Conservation (phyloP, 2,888 invertebrate species). For the Lottia gigantea region DNA sequence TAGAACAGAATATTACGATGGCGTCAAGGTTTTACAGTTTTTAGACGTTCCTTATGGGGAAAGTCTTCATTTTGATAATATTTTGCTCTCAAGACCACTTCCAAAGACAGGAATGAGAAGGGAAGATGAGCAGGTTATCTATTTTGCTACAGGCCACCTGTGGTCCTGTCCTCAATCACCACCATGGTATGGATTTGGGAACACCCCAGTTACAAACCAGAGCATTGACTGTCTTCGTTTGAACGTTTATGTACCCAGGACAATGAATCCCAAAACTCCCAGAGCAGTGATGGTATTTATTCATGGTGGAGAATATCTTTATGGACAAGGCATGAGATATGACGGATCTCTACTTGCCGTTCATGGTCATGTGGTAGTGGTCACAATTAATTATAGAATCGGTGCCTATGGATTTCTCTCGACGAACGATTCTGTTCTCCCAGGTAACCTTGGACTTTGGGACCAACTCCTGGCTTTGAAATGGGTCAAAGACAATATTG, state of each 20-base stretch:
- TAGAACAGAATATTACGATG: slow-evolving; percentile 11
- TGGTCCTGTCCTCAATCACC: slow-evolving; percentile 16
- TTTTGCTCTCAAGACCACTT: slow-evolving; percentile 45
- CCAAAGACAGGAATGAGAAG: slow-evolving; percentile 36
- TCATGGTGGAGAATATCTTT: slow-evolving; percentile 40
- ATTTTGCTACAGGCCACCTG: slow-evolving; percentile 19
- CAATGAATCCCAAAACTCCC: background rate
- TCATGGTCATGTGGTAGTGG: slow-evolving; percentile 37
- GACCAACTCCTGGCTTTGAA: slow-evolving; percentile 46
- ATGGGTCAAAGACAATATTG: slow-evolving; percentile 49
- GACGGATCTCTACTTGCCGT: slow-evolving; percentile 36
- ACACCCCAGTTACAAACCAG: background rate
- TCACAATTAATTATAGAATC: slow-evolving; percentile 47
- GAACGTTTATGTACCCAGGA: background rate
- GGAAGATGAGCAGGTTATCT: slow-evolving; percentile 72
- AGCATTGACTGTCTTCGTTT: background rate
- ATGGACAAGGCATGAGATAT: slow-evolving; percentile 39
- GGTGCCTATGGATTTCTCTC: slow-evolving; percentile 49
- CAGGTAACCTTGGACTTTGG: slow-evolving; percentile 52
- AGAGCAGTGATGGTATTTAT: slow-evolving; percentile 39
- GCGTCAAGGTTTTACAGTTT: slow-evolving; percentile 30
- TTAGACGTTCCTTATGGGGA: slow-evolving; percentile 57
- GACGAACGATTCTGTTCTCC: slow-evolving; percentile 36
- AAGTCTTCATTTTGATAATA: slow-evolving; percentile 74
- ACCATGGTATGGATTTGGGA: background rate